Conservation (phyloP, 2,113 vertebrate species). For the Aegithalos caudatus region DNA sequence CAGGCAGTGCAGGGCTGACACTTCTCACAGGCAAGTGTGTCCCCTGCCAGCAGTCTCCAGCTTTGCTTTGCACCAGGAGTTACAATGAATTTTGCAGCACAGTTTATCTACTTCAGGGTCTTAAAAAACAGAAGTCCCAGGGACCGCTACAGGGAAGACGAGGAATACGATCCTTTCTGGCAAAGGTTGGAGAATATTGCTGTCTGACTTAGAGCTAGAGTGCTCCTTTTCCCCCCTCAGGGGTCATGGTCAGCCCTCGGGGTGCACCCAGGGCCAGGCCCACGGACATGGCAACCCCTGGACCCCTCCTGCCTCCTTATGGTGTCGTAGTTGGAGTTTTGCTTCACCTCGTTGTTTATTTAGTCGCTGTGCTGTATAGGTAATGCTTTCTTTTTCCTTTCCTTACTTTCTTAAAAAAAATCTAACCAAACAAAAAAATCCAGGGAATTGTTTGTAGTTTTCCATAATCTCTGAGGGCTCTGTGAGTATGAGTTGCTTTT, state of each 20-base stretch:
- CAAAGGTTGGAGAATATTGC: conserved; percentile 84
- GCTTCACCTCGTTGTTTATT: conserved; percentile 68
- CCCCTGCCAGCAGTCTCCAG: not conserved
- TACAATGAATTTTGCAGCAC: conserved; percentile 88
- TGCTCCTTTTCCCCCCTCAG: conserved; percentile 8
- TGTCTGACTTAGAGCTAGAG: conserved; percentile 71
- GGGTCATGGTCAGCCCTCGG: conserved; percentile 24
- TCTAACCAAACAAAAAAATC: not conserved
- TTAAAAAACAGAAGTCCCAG: conserved; percentile 73
- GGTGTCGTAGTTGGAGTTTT: conserved; percentile 61
- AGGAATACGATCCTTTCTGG: conserved; percentile 92
- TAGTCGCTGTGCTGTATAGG: conserved; percentile 68
- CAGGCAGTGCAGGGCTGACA: not conserved
- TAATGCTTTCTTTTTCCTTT: conserved; percentile 56
- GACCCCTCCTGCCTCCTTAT: conserved; percentile 64
- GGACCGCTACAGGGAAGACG: conserved; percentile 66
- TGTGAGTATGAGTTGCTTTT: not conserved
- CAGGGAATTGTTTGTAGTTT: not conserved
- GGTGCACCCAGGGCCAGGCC: not conserved
- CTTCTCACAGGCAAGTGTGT: not conserved
- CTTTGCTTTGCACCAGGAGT: not conserved
- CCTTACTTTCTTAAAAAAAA: not conserved
- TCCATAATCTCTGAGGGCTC: not conserved
- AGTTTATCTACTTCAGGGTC: conserved; percentile 83
- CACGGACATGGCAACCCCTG: not conserved